Conservation (phyloP, 2,797 vertebrate genomes). For the Mallotus villosus region DNA sequence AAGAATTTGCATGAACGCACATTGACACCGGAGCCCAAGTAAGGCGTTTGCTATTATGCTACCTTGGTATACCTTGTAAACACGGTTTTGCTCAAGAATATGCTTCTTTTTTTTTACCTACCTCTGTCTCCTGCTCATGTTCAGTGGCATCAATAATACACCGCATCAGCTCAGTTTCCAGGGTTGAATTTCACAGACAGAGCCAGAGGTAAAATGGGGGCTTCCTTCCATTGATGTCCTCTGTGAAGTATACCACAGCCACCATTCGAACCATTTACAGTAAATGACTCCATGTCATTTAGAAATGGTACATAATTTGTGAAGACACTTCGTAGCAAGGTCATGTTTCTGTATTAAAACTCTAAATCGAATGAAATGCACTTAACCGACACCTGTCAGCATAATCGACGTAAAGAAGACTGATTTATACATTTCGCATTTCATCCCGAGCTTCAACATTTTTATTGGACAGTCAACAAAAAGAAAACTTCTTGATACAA, state of each 20-base stretch:
- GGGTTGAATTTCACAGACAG: conserved; percentile 55
- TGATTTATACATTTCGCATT: not conserved
- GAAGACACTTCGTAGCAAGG: too few species aligned
- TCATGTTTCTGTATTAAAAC: not conserved
- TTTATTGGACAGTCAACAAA: conserved; percentile 23
- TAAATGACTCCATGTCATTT: too few species aligned
- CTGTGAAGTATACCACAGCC: conserved; percentile 22
- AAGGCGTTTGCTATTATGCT: not conserved
- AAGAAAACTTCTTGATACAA: conserved; percentile 10
- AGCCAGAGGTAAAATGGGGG: conserved; percentile 47
- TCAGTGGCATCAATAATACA: conserved; percentile 70
- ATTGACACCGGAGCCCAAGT: not conserved
- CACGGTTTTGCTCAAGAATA: conserved; percentile 3
- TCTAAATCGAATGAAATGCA: not conserved
- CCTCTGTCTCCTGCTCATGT: conserved; percentile 50
- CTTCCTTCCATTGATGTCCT: conserved; percentile 44
- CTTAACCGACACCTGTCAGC: not conserved
- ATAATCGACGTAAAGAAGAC: not conserved
- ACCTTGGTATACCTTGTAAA: too few species aligned
- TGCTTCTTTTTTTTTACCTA: conserved; percentile 14
- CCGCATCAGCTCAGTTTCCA: conserved; percentile 54
- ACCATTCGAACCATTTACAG: not conserved
- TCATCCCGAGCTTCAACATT: conserved; percentile 4
- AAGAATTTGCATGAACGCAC: not conserved
- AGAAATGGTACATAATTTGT: too few species aligned